Conservation (phyloP, 2,797 vertebrate species). For the Falco columbarius region DNA sequence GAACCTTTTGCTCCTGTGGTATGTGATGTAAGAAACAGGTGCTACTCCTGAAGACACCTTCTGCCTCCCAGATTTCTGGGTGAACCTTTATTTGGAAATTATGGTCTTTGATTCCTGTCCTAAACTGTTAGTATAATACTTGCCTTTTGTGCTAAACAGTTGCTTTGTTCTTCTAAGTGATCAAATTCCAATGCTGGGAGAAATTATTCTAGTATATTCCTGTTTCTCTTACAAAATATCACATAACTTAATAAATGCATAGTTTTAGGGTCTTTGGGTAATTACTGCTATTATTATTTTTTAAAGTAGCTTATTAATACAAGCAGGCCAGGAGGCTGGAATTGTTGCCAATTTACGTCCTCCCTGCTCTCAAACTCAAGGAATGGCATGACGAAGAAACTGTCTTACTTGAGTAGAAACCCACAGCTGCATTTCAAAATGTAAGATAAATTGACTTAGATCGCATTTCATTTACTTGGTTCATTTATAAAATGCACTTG, state of each 20-base stretch:
- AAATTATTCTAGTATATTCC: not conserved
- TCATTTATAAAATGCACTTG: slow-evolving; percentile 23
- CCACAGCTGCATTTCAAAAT: not conserved
- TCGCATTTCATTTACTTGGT: not conserved
- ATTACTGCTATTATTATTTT: not conserved
- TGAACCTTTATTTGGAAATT: not conserved
- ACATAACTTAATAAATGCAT: not conserved
- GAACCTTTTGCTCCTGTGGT: not conserved
- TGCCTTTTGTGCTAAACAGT: not conserved
- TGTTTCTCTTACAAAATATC: not conserved
- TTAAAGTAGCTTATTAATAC: not conserved
- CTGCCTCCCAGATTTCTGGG: not conserved
- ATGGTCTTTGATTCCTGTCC: fast-evolving
- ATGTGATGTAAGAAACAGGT: not conserved
- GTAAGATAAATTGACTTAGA: not conserved
- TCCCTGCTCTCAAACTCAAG: not conserved
- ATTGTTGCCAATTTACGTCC: not conserved
- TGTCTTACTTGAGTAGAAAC: not conserved
- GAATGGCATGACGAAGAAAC: not conserved
- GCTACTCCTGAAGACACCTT: not conserved
- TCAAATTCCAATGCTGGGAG: not conserved
- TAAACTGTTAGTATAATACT: not conserved
- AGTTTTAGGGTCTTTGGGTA: not conserved
- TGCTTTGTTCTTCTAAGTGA: not conserved
- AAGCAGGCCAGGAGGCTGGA: not conserved